Evolutionary conservation across 2,888 invertebrate genomes (phyloP), one percentile per base, ranked within the genome.

Genomic region (Caenorhabditis macrosperma): DNA sequence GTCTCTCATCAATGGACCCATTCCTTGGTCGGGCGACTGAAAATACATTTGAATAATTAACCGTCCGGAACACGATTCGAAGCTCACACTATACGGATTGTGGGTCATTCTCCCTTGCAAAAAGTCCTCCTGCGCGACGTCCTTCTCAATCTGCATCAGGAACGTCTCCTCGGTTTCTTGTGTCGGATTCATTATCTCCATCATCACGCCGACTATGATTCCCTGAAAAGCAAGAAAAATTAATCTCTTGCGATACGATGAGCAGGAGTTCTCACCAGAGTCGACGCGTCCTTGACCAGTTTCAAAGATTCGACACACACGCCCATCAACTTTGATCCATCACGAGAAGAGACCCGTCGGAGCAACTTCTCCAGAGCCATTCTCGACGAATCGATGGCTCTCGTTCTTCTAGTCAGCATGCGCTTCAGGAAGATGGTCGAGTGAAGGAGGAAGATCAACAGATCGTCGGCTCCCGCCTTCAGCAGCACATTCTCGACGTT

Each of bases 101-200:
- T 97, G 97, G 87, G 97, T 93, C 97, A 98, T 98, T 41, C 85
- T 63, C 9, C 81, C 82, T 52, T 96, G 96, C 86, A 99, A 93
- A 92, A 97, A 99, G 92, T 99, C 98, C 92, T 99, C 99, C 90
- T 99, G 98, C 88, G 97, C 97, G 0, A 97, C 95, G 92, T 99
- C 99, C 91, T 99, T 99, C 91, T 98, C 98, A 5, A 99, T 93
- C 0, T 95, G 95, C 78, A 99, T 93, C 93, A 95, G 95, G 92
- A 98, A 98, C 91, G 98, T 97, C 0, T 96, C 96, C 2, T 96
- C 94, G 90, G 97, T 97, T 90, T 96, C 97, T 91, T 97, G 97
- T 91, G 81, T 67, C 28, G 96, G 97, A 91, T 96, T 96, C 85
- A 99, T 97, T 82, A 97, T 96, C 44, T 86, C 84, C 68, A 86